Conservation (phyloP, 2,888 invertebrate genomes). For the Heterodera filipjevi region DNA sequence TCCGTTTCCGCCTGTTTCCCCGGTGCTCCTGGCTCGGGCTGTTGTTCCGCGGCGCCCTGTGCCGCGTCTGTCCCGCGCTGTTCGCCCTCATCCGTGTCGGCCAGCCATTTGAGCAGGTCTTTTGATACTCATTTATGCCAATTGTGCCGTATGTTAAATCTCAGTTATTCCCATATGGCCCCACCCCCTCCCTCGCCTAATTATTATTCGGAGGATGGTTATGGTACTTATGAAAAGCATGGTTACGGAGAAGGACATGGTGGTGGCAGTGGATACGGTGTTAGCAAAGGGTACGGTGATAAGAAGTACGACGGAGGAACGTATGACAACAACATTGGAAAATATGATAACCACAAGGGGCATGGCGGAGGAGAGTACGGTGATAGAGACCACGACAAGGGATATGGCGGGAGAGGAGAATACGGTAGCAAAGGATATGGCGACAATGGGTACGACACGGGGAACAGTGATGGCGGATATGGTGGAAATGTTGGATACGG, state of each 20-base stretch:
- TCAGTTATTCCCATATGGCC: not conserved
- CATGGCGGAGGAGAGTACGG: not conserved
- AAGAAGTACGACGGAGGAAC: not conserved
- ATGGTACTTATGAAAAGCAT: not conserved
- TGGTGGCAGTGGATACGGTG: constrained; percentile 7
- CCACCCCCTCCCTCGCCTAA: not conserved
- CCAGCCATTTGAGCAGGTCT: constrained; percentile 5
- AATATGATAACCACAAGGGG: not conserved
- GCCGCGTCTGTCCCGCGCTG: not conserved
- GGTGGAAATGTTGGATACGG: not conserved
- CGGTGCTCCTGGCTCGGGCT: not conserved
- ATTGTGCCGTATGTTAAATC: not conserved
- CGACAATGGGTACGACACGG: not conserved
- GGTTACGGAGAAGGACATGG: not conserved
- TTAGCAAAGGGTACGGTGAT: not conserved
- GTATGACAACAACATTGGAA: not conserved
- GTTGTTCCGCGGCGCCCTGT: not conserved
- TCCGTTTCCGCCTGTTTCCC: not conserved
- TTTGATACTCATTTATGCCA: not conserved
- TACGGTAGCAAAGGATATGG: constrained; percentile 1
- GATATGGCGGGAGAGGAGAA: not conserved
- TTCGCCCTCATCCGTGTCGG: not conserved
- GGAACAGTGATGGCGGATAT: not conserved
- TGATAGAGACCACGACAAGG: not conserved
- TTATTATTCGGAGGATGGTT: not conserved